Percentiles rank a stretch among this genome's conserved stretches.
Conservation (phyloP, 2,113 vertebrate genomes). For the Lonchura striata region DNA sequence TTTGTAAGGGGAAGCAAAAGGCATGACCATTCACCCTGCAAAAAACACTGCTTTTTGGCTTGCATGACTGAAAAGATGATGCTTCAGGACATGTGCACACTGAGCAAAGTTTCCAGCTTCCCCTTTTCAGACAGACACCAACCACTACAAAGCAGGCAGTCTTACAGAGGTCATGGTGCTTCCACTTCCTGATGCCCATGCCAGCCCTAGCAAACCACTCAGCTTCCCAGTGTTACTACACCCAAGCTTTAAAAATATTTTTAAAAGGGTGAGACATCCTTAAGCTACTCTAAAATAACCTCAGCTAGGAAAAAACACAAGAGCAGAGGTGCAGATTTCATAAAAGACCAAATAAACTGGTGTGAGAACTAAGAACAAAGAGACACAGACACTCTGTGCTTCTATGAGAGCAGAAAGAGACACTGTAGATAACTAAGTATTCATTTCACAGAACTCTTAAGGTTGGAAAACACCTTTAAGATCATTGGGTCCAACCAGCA, state of each 20-base stretch:
- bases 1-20: not conserved
- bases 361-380: not conserved
- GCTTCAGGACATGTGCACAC: not conserved
- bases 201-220: not conserved
- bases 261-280: not conserved
- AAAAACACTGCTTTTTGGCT: not conserved
- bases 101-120: not conserved
- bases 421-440: rapidly evolving
- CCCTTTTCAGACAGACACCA: not conserved
- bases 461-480: not conserved
- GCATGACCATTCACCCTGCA: not conserved
- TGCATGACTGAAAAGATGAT: not conserved
- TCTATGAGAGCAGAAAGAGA: not conserved
- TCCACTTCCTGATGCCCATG: not conserved
- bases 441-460: not conserved
- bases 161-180: not conserved
- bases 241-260: not conserved
- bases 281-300: not conserved
- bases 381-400: not conserved
- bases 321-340: not conserved
- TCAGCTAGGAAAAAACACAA: not conserved
- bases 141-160: not conserved
- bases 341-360: not conserved
- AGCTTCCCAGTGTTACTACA: not conserved
- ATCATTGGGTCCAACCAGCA: not conserved